A percentile compares a stretch with the other conserved stretches of the same genome.
phyloP scores from a whole-genome alignment of 2,113 vertebrate genomes.

The Chloropsis cyanopogon region DNA sequence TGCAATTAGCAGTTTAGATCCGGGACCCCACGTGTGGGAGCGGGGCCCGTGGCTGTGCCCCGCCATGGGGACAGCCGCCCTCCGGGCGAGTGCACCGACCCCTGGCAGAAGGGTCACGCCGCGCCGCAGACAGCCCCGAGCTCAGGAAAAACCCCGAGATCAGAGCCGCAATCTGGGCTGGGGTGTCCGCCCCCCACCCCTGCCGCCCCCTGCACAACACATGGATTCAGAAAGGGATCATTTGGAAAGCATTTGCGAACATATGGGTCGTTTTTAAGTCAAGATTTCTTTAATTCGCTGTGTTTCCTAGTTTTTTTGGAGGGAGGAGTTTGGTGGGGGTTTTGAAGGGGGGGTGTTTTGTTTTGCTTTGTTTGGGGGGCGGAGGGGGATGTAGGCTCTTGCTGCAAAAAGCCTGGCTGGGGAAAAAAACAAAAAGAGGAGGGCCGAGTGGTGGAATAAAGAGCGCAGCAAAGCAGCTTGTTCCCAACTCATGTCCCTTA shows the following conservation, averaged over 20 bases:
- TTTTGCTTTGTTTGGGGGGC: not conserved
- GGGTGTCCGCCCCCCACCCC: not conserved
- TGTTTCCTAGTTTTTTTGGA: constrained; percentile 69
- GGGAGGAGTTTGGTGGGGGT: not conserved
- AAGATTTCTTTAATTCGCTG: constrained; percentile 75
- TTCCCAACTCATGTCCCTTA: constrained; percentile 43
- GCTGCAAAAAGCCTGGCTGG: not conserved
- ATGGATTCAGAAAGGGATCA: constrained; percentile 63
- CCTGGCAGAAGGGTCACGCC: constrained; percentile 57
- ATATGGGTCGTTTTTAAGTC: constrained; percentile 84
- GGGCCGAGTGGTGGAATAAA: constrained; percentile 27
- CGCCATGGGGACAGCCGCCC: constrained; percentile 21
- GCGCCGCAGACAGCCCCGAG: constrained; percentile 39
- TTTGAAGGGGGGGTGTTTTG: not conserved
- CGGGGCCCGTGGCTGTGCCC: constrained; percentile 23
- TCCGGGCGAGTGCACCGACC: constrained; percentile 54
- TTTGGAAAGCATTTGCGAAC: constrained; percentile 82
- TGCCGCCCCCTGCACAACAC: constrained; percentile 17
- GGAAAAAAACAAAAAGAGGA: not conserved
- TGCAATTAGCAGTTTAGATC: constrained; percentile 72
- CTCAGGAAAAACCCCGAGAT: constrained; percentile 55
- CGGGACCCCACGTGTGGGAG: constrained; percentile 71
- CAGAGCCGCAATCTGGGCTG: constrained; percentile 38
- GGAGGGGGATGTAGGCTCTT: not conserved
- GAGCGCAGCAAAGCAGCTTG: constrained; percentile 57